These are phyloP conservation scores for Epirrita christyi DNA, from an alignment of 2,888 invertebrate genomes.

Conservation along the genomic window DNA sequence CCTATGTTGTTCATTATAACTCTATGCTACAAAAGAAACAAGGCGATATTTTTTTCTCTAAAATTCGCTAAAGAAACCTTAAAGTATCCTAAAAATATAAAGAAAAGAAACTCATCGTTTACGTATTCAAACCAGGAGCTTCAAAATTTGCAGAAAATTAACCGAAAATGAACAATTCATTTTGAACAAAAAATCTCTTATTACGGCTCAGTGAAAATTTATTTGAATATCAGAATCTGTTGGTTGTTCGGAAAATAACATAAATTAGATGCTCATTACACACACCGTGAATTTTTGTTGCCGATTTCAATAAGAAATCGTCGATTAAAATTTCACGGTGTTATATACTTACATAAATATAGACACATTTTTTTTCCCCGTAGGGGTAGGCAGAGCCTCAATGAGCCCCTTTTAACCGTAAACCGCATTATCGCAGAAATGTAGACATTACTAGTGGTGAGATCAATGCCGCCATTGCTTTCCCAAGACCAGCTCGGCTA, in stretches of 20 bases:
- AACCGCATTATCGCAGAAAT: no score
- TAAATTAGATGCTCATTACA: neutral
- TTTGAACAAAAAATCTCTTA: neutral
- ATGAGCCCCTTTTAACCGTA: no score
- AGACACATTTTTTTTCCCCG: no score
- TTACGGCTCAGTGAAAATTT: neutral
- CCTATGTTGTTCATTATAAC: no score
- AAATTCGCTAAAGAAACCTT: neutral
- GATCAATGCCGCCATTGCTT: no score
- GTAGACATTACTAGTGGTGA: no score
- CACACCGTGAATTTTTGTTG: no score
- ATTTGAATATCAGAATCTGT: neutral
- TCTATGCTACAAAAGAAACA: no score
- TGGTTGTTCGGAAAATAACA: neutral
- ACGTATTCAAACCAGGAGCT: neutral
- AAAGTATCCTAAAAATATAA: neutral
- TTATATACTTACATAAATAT: no score
- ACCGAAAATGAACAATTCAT: constrained; percentile 7
- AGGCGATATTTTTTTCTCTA: neutral
- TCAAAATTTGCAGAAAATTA: constrained; percentile 2
- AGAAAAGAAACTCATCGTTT: neutral
- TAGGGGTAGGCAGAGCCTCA: no score
- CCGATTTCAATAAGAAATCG: constrained; percentile 6
- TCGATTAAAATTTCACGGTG: no score
- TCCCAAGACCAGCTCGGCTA: no score